phyloP scores from a whole-genome alignment of 2,888 invertebrate genomes.

The Myopa tessellatipennis region DNA sequence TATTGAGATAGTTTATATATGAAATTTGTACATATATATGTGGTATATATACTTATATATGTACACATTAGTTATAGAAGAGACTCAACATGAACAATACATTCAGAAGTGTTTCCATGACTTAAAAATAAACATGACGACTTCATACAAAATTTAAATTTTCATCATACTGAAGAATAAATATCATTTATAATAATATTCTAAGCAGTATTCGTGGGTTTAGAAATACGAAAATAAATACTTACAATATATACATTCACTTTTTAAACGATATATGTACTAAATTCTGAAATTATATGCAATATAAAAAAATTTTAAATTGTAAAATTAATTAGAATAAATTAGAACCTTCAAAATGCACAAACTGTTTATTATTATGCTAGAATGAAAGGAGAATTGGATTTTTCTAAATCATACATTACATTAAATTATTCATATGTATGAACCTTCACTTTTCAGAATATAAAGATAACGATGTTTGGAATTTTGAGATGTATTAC shows the following conservation, averaged over 20 bases:
- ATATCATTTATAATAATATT: background rate
- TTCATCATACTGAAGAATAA: background rate
- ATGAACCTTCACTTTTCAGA: too few relatives aligned
- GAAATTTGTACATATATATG: background rate
- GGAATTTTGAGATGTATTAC: too few relatives aligned
- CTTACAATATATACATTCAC: background rate
- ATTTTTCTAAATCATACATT: too few relatives aligned
- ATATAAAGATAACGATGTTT: too few relatives aligned
- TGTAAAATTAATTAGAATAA: conserved; percentile 23
- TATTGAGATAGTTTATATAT: conserved; percentile 20
- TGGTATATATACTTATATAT: conserved; percentile 10
- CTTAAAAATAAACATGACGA: background rate
- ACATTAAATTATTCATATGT: too few relatives aligned
- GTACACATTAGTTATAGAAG: conserved; percentile 14
- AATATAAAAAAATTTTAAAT: background rate
- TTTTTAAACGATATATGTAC: background rate
- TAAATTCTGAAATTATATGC: background rate
- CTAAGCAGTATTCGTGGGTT: background rate
- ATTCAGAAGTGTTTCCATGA: background rate
- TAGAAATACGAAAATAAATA: background rate
- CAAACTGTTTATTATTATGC: background rate
- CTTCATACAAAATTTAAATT: background rate
- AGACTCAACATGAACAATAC: background rate
- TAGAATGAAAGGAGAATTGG: too few relatives aligned
- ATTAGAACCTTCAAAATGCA: conserved; percentile 1